Evolutionary conservation across 1,140 invertebrate genomes (phyloP).

Genomic region (Drosophila sproati): DNA sequence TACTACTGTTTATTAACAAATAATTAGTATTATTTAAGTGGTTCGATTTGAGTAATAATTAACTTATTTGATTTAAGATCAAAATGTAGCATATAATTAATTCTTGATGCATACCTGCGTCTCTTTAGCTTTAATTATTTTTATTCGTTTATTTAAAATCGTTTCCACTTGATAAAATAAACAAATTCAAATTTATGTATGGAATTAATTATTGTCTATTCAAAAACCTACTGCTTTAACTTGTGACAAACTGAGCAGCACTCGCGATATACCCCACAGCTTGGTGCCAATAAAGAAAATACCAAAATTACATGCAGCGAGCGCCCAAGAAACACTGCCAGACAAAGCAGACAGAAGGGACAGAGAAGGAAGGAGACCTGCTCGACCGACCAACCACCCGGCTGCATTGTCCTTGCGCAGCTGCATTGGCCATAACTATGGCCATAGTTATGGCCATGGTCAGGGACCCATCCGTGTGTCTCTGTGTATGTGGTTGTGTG

Average conservation of each 20-base stretch:
- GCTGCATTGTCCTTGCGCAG: conserved; percentile 44
- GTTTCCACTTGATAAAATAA: no score
- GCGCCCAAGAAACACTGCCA: conserved; percentile 20
- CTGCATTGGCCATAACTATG: conserved; percentile 45
- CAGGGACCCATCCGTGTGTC: conserved; percentile 28
- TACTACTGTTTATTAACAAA: no score
- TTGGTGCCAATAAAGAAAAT: conserved; percentile 30
- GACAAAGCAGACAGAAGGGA: not conserved
- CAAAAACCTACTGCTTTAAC: not conserved
- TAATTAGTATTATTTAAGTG: no score
- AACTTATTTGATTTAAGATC: no score
- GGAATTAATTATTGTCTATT: no score
- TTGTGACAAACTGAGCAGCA: not conserved
- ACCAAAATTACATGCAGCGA: conserved; percentile 45
- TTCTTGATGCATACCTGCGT: no score
- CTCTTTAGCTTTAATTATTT: no score
- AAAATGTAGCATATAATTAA: no score
- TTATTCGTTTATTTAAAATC: no score
- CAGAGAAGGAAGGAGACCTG: not conserved
- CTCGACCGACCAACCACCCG: not conserved
- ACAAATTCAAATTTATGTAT: no score
- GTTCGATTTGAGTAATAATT: no score
- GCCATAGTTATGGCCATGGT: conserved; percentile 38
- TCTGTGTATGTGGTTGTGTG: conserved; percentile 20
- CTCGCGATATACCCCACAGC: not conserved